phyloP scores from a whole-genome alignment of 2,797 vertebrate species.

The Loriculus beryllinus region DNA sequence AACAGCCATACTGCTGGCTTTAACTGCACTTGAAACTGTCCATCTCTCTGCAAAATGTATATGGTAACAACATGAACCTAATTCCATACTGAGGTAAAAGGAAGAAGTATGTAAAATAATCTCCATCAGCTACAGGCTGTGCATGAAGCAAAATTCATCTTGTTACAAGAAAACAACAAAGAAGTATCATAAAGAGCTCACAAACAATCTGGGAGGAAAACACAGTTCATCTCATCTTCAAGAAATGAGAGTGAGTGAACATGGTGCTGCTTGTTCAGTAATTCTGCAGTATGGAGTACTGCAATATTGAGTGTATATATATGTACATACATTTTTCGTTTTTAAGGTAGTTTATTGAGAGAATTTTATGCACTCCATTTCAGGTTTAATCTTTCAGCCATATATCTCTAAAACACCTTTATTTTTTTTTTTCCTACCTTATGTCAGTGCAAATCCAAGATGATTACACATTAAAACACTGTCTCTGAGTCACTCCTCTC shows the following conservation, averaged over 20 bases:
- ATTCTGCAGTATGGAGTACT: not conserved
- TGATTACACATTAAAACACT: not conserved
- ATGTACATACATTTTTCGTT: rapidly evolving
- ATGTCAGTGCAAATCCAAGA: not conserved
- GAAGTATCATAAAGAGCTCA: not conserved
- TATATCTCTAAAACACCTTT: not conserved
- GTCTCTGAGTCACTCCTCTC: not conserved
- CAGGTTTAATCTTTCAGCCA: not conserved
- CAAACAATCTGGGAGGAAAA: not conserved
- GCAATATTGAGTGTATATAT: not conserved
- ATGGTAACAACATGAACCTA: not conserved
- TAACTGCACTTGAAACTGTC: not conserved
- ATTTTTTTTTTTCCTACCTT: not conserved
- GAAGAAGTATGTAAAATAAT: not conserved
- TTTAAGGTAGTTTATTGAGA: not conserved
- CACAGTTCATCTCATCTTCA: not conserved
- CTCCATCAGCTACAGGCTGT: not conserved
- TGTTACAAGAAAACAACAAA: not conserved
- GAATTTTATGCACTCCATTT: not conserved
- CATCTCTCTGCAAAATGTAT: not conserved
- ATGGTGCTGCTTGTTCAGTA: not conserved
- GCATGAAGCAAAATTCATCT: not conserved
- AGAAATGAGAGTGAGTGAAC: not conserved
- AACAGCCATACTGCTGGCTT: not conserved
- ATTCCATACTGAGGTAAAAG: not conserved